Conservation (phyloP, 2,888 invertebrate species). For the Caprella mutica region DNA sequence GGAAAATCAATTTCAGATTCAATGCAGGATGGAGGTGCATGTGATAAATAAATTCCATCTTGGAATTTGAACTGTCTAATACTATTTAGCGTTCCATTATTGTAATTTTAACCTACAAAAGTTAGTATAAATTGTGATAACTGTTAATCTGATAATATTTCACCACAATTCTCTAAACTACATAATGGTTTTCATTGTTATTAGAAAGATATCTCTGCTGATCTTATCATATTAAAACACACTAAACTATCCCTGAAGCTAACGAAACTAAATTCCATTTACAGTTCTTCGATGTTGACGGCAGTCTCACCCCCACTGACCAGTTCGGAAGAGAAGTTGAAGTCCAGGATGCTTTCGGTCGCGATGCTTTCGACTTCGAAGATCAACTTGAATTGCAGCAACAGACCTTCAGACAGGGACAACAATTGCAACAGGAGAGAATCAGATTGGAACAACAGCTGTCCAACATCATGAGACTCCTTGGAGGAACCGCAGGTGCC, state of each 20-base stretch:
- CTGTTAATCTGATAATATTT: too few relatives aligned
- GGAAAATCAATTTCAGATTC: too few relatives aligned
- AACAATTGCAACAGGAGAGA: conserved; percentile 7
- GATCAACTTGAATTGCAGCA: conserved; percentile 11
- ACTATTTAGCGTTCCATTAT: too few relatives aligned
- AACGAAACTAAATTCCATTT: neutral
- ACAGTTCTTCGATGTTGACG: conserved; percentile 20
- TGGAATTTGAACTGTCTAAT: too few relatives aligned
- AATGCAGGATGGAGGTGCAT: too few relatives aligned
- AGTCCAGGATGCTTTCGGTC: conserved; percentile 15
- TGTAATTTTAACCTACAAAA: too few relatives aligned
- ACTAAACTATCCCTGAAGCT: too few relatives aligned
- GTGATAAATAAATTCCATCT: too few relatives aligned
- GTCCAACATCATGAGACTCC: neutral
- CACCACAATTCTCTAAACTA: neutral
- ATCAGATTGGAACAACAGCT: conserved; percentile 9
- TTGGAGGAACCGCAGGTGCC: neutral
- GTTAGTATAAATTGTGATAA: too few relatives aligned
- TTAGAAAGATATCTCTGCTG: too few relatives aligned
- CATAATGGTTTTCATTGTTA: too few relatives aligned
- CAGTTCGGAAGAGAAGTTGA: conserved; percentile 19
- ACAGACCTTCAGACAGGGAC: neutral
- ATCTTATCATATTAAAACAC: too few relatives aligned
- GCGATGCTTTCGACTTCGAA: conserved; percentile 13
- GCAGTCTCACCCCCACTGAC: conserved; percentile 16